Evolutionary conservation across 30 jellyfish, hydroid and myxozoan species (phyloP).

Genomic region (Turritopsis dohrnii): DNA sequence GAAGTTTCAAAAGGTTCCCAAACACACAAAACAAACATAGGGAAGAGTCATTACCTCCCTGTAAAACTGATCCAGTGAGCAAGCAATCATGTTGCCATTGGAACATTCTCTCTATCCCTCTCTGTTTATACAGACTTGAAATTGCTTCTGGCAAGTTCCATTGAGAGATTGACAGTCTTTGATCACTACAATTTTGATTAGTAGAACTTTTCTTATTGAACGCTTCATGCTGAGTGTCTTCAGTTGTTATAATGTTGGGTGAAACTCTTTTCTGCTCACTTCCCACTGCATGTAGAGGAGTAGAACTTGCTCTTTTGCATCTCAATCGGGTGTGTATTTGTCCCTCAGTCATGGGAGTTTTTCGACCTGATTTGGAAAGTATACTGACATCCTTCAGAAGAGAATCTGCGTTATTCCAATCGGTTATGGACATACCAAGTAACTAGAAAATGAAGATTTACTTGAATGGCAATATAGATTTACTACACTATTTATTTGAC

Average conservation of each 20-base stretch:
- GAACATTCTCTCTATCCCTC: slow-evolving; percentile 70
- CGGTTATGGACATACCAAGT: slow-evolving; percentile 18
- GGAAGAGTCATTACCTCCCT: slow-evolving; percentile 53
- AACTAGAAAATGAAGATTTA: not conserved
- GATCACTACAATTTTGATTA: not conserved
- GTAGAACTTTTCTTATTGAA: not conserved
- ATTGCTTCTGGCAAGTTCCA: slow-evolving; percentile 68
- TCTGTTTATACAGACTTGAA: slow-evolving; percentile 36
- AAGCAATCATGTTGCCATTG: slow-evolving; percentile 86
- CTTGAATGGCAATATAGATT: too few species aligned
- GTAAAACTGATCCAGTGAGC: slow-evolving; percentile 65
- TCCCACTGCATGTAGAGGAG: not conserved
- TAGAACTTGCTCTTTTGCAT: not conserved
- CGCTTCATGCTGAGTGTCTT: not conserved
- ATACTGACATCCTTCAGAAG: not conserved
- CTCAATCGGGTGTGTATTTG: not conserved
- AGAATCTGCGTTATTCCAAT: slow-evolving; percentile 29
- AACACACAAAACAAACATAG: not conserved
- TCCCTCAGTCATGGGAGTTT: not conserved
- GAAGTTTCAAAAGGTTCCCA: not conserved
- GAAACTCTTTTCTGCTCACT: not conserved
- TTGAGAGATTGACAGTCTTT: slow-evolving; percentile 2
- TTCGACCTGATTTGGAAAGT: not conserved
- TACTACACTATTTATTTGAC: too few species aligned
- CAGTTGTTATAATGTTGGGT: not conserved